Conservation (phyloP, 2,888 invertebrate species). For the Trachelus iudaicus region DNA sequence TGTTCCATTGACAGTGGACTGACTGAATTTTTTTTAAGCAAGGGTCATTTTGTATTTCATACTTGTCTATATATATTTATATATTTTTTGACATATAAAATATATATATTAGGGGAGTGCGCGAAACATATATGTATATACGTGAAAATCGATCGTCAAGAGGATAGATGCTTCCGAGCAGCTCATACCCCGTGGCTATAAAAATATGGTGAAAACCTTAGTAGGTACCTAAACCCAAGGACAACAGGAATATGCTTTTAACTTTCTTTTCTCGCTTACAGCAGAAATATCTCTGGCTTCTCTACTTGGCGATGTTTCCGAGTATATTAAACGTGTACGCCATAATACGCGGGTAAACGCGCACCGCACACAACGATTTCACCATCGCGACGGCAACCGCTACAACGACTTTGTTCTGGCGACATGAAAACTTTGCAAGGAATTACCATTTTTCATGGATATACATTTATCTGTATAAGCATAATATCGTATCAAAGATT, state of each 20-base stretch:
- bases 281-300: slow-evolving; percentile 28
- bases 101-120: neutral
- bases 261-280: slow-evolving; percentile 24
- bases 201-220: slow-evolving; percentile 45
- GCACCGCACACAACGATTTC: neutral
- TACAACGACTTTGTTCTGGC: neutral
- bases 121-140: neutral
- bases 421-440: neutral
- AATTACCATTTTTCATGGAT: neutral
- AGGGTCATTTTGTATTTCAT: slow-evolving; percentile 16
- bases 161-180: slow-evolving; percentile 26
- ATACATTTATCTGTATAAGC: neutral
- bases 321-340: neutral
- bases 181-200: slow-evolving; percentile 40
- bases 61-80: too few species aligned
- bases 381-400: neutral
- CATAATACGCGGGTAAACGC: neutral
- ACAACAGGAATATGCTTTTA: slow-evolving; percentile 58
- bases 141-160: neutral
- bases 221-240: slow-evolving; percentile 45
- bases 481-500: neutral
- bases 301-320: slow-evolving; percentile 10
- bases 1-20: neutral
- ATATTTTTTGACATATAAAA: neutral
- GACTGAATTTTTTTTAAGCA: slow-evolving; percentile 31